These are phyloP conservation scores for Leptopilina clavipes DNA, from an alignment of 1,140 invertebrate species.

Conservation along the genomic window DNA sequence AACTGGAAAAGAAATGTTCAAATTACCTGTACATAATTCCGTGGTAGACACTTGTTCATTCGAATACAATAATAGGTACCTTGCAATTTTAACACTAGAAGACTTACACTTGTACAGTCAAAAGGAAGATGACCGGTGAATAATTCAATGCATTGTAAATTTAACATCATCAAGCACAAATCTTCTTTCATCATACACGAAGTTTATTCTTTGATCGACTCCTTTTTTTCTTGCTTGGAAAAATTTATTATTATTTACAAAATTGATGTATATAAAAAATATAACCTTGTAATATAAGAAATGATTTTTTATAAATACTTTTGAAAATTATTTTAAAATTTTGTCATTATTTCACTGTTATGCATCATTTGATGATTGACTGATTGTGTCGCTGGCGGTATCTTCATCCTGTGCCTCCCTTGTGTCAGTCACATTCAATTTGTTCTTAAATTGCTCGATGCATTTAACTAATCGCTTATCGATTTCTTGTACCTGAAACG, in stretches of 20 bases:
- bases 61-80: slow-evolving; percentile 71
- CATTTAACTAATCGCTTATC: slow-evolving; percentile 56
- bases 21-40: slow-evolving; percentile 77
- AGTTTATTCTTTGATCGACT: background rate
- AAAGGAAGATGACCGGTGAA: slow-evolving; percentile 39
- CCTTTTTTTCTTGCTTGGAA: background rate
- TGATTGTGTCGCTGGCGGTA: slow-evolving; percentile 25
- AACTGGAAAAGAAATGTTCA: slow-evolving; percentile 76
- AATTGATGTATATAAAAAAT: slow-evolving; percentile 1
- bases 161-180: background rate
- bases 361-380: slow-evolving; percentile 19
- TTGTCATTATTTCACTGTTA: slow-evolving; percentile 19
- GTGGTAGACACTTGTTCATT: slow-evolving; percentile 81
- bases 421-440: slow-evolving; percentile 42
- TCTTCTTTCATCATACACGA: background rate
- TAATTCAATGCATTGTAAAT: slow-evolving; percentile 23
- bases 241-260: background rate
- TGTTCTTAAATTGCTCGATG: slow-evolving; percentile 53
- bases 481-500: slow-evolving; percentile 46
- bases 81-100: slow-evolving; percentile 81
- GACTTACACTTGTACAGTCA: slow-evolving; percentile 79
- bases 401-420: slow-evolving; percentile 33
- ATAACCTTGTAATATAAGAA: slow-evolving; percentile 10
- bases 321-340: background rate
- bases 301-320: slow-evolving; percentile 8